Conservation (phyloP, 92 coral and sea anemone species). For the Porites lobata region DNA sequence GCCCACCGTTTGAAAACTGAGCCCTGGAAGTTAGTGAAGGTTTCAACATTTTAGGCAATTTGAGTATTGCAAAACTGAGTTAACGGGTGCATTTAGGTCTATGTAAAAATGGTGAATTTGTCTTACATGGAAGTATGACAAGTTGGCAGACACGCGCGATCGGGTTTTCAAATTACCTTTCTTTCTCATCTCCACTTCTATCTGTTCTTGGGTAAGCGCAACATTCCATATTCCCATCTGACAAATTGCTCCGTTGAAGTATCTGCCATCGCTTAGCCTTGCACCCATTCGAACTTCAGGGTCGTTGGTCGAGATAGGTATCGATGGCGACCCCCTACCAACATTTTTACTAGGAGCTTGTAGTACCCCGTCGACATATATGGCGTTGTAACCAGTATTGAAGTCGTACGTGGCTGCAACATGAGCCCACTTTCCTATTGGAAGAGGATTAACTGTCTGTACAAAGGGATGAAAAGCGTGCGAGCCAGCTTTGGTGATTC, state of each 20-base stretch:
- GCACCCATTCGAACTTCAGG: conserved; percentile 29
- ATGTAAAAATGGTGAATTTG: too few species aligned
- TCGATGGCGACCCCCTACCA: neutral
- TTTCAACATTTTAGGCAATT: too few species aligned
- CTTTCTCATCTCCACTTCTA: conserved; percentile 15
- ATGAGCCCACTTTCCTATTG: conserved; percentile 4
- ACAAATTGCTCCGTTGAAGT: conserved; percentile 22
- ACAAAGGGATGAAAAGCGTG: neutral
- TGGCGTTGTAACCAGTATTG: neutral
- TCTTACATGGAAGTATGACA: neutral
- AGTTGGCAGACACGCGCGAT: neutral
- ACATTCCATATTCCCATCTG: conserved; percentile 32
- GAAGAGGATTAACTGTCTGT: neutral
- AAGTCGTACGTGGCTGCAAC: conserved; percentile 24
- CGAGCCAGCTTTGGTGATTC: neutral
- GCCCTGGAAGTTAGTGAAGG: too few species aligned
- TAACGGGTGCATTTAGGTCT: too few species aligned
- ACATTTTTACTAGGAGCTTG: neutral
- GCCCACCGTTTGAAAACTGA: too few species aligned
- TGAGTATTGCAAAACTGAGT: too few species aligned
- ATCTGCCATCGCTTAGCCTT: conserved; percentile 19
- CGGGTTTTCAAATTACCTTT: neutral
- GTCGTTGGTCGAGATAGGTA: neutral
- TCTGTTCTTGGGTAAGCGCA: neutral
- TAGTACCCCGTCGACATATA: neutral